phyloP scores from a whole-genome alignment of 1,140 invertebrate species.

The Venustaconcha ellipsiformis region DNA sequence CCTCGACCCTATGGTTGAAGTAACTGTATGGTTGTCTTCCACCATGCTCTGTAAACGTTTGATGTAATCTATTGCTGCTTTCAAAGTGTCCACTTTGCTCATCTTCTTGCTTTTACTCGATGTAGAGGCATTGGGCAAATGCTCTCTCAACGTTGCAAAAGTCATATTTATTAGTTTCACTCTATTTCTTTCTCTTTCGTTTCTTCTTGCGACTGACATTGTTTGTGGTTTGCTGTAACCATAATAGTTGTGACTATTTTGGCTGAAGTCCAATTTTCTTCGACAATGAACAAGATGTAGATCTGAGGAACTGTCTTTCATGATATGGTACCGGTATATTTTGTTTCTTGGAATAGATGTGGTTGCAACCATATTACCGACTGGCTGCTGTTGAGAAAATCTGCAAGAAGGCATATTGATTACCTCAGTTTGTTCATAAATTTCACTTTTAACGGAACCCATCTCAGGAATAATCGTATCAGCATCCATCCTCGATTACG shows the following conservation, averaged over 20 bases:
- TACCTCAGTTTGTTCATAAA: constrained; percentile 17
- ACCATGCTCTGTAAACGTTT: constrained; percentile 84
- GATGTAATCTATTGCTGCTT: constrained; percentile 95
- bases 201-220: constrained; percentile 88
- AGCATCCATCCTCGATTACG: constrained; percentile 19
- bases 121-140: constrained; percentile 54
- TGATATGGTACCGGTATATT: constrained; percentile 31
- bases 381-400: constrained; percentile 33
- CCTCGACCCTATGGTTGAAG: constrained; percentile 23
- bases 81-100: constrained; percentile 92
- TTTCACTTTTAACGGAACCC: constrained; percentile 22
- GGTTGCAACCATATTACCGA: constrained; percentile 10
- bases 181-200: constrained; percentile 92
- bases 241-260: constrained; percentile 37
- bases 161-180: constrained; percentile 91
- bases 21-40: constrained; percentile 69
- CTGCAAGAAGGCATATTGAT: constrained; percentile 39
- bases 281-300: constrained; percentile 25
- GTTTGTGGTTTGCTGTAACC: constrained; percentile 69
- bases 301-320: constrained; percentile 38
- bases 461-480: constrained; percentile 1
- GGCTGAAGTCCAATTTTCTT: constrained; percentile 59
- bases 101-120: constrained; percentile 64
- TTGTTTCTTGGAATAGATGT: constrained; percentile 18
- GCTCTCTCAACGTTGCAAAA: constrained; percentile 59